Conservation (phyloP, 2,797 vertebrate genomes). For the Spheniscus humboldti region DNA sequence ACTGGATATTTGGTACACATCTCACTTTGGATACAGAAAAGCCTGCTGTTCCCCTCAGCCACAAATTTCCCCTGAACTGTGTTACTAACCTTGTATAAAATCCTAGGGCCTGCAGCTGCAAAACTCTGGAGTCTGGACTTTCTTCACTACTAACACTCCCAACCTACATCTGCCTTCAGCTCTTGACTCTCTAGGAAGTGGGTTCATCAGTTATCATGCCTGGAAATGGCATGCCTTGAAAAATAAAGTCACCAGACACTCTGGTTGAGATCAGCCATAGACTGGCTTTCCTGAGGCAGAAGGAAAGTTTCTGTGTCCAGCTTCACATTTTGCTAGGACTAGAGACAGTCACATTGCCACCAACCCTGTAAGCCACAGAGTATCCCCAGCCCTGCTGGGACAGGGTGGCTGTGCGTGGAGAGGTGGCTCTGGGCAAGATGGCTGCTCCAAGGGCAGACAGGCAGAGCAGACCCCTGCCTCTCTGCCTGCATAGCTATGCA, state of each 20-base stretch:
- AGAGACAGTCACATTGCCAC: neutral
- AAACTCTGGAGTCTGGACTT: neutral
- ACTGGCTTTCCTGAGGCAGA: neutral
- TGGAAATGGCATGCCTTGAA: neutral
- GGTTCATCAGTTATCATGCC: neutral
- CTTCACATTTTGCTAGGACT: neutral
- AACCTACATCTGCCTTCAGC: neutral
- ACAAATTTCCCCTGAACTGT: neutral
- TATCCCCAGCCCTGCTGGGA: neutral
- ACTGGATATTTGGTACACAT: neutral
- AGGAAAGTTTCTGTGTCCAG: neutral
- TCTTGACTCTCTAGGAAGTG: neutral
- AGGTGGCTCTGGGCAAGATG: neutral
- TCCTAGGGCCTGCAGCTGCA: constrained; percentile 37
- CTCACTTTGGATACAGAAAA: neutral
- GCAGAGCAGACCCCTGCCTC: neutral
- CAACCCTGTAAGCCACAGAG: neutral
- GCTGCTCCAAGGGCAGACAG: neutral
- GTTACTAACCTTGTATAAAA: constrained; percentile 5
- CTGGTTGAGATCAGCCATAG: neutral
- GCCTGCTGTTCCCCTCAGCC: neutral
- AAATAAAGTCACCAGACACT: neutral
- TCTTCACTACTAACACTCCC: neutral
- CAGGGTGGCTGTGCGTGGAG: neutral
- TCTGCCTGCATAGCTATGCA: neutral